Conservation (phyloP, 2,113 vertebrate genomes). For the Menidia beryllina region DNA sequence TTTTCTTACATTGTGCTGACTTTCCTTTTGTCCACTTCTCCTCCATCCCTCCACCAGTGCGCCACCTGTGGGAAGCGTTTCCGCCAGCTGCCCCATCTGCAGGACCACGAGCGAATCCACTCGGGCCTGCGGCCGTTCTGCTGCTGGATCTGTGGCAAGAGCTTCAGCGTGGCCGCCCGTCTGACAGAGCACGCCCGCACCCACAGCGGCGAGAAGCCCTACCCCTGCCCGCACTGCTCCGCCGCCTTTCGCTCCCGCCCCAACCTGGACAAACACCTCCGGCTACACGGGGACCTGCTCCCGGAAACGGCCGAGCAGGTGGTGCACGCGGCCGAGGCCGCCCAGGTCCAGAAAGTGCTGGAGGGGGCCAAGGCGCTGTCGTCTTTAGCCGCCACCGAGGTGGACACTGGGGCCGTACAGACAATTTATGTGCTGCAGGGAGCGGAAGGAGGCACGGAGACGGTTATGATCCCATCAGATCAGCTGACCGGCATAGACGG, state of each 20-base stretch:
- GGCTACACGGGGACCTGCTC: constrained; percentile 69
- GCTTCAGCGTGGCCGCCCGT: constrained; percentile 83
- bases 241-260: constrained; percentile 83
- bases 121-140: constrained; percentile 82
- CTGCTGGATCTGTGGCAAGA: constrained; percentile 85
- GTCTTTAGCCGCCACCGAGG: constrained; percentile 41
- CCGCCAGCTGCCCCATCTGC: constrained; percentile 84
- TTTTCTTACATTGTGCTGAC: background rate
- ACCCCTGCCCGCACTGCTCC: constrained; percentile 77
- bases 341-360: constrained; percentile 73
- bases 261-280: constrained; percentile 84
- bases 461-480: constrained; percentile 74
- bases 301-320: constrained; percentile 41
- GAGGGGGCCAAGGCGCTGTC: constrained; percentile 74
- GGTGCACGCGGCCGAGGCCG: constrained; percentile 54
- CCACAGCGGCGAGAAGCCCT: constrained; percentile 85
- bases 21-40: background rate
- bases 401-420: constrained; percentile 71
- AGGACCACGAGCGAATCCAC: constrained; percentile 86
- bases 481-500: constrained; percentile 62
- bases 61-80: constrained; percentile 82
- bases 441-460: constrained; percentile 60
- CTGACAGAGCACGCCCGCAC: constrained; percentile 84
- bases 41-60: constrained; percentile 66
- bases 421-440: constrained; percentile 83